Evolutionary conservation across 2,797 vertebrate genomes (phyloP), one percentile per base, ranked within the genome.

Genomic region (Huso huso): DNA sequence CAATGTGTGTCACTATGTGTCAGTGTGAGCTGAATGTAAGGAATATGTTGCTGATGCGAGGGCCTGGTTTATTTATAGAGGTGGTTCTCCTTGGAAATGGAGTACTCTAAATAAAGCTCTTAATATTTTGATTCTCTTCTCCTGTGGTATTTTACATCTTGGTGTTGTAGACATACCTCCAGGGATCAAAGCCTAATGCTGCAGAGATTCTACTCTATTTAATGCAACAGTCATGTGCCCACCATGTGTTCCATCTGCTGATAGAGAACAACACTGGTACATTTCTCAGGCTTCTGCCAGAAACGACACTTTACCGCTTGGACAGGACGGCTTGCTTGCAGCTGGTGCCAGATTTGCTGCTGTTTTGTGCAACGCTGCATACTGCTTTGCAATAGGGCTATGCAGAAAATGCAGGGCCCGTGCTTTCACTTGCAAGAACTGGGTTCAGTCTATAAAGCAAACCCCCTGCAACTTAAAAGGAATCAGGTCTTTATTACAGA

Each of bases 211-310:
- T 77, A 72, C 84, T 87, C 86, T 81, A 78, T 87, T 87, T 84
- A 87, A 81, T 72, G 74, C 74, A 81, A 75, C 84, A 86, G 77
- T 85, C 91, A 92, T 92, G 85, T 93, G 91, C 89, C 89, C 90
- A 83, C 90, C 93, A 94, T 93, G 89, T 94, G 93, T 88, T 86
- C 78, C 79, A 86, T 87, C 83, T 81, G 81, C 77, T 87, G 89
- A 91, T 87, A 83, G 86, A 90, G 90, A 92, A 90, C 90, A 77
- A 81, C 81, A 92, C 89, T 86, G 89, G 84, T 86, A 86, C 78
- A 77, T 81, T 83, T 85, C 86, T 89, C 84, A 72, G 76, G 84
- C 83, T 85, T 90, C 81, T 85, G 85, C 86, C 84, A 90, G 88
- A 82, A 82, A 76, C 79, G 65, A 74, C 66, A 66, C 81, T 88